phyloP scores from a whole-genome alignment of 1,140 invertebrate species.

The Habropoda laboriosa region DNA sequence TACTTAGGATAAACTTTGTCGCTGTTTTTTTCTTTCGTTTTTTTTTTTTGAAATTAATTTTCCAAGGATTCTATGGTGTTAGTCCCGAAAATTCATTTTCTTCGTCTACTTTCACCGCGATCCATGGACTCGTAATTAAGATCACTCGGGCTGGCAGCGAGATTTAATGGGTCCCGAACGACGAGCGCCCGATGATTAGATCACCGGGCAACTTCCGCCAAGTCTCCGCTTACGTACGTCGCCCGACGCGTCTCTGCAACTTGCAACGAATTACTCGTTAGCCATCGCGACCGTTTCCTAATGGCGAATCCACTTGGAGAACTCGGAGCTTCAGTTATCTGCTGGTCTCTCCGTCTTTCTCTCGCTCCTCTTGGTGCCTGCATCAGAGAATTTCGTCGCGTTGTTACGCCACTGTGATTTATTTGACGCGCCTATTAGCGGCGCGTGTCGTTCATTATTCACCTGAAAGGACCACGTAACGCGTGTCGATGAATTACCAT shows the following conservation, averaged over 20 bases:
- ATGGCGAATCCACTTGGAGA: conserved; percentile 11
- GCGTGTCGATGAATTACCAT: background rate
- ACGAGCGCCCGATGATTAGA: background rate
- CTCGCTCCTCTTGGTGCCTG: background rate
- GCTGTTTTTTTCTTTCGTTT: too few species aligned
- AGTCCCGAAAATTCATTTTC: too few species aligned
- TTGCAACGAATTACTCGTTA: background rate
- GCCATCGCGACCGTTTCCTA: background rate
- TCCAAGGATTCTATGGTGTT: too few species aligned
- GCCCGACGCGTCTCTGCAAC: background rate
- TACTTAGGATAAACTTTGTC: too few species aligned
- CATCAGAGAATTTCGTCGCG: conserved; percentile 7
- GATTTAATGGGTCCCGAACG: background rate
- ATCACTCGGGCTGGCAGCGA: background rate
- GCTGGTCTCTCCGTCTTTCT: too few species aligned
- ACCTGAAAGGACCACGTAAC: background rate
- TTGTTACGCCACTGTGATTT: background rate
- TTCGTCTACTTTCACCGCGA: background rate
- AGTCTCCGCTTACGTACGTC: background rate
- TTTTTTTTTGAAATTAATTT: too few species aligned
- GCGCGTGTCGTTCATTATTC: background rate
- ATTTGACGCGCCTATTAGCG: background rate
- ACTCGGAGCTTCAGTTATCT: too few species aligned
- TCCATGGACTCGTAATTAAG: background rate
- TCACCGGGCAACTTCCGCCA: background rate